Evolutionary conservation across 2,888 invertebrate genomes (phyloP).

Genomic region (Syritta pipiens): DNA sequence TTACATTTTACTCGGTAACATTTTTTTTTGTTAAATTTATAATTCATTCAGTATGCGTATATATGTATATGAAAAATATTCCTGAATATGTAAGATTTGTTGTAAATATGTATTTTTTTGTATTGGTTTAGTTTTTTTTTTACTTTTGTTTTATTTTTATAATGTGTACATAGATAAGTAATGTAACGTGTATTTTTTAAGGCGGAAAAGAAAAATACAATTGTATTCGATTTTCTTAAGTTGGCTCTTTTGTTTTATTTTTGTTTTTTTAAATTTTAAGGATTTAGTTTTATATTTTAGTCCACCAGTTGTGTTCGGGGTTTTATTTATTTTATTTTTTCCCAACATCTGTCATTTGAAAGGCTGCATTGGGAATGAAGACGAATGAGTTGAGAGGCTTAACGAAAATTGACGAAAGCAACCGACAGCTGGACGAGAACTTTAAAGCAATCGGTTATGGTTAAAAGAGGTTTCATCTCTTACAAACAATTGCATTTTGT

Average conservation of each 20-base stretch:
- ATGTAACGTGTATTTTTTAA: constrained; percentile 17
- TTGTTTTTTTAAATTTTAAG: background rate
- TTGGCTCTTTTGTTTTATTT: constrained; percentile 17
- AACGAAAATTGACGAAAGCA: too few relatives aligned
- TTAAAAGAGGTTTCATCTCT: too few relatives aligned
- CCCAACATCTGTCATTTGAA: too few relatives aligned
- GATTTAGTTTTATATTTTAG: background rate
- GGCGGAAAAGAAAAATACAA: constrained; percentile 9
- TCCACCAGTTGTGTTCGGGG: too few relatives aligned
- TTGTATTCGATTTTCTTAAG: constrained; percentile 10
- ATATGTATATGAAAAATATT: constrained; percentile 39
- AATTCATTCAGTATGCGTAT: background rate
- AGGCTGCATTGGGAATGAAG: too few relatives aligned
- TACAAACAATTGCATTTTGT: too few relatives aligned
- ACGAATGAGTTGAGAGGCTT: too few relatives aligned
- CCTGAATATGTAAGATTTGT: constrained; percentile 16
- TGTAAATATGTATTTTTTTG: background rate
- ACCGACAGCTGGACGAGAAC: too few relatives aligned
- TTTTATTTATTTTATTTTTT: too few relatives aligned
- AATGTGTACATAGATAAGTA: too few relatives aligned
- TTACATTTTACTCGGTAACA: constrained; percentile 10
- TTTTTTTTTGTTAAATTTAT: constrained; percentile 2
- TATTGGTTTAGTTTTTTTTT: constrained; percentile 18
- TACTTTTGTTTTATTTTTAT: constrained; percentile 27
- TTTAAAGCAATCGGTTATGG: too few relatives aligned